phyloP scores from a whole-genome alignment of 1,140 invertebrate species.

The Ostrea denselamellosa region DNA sequence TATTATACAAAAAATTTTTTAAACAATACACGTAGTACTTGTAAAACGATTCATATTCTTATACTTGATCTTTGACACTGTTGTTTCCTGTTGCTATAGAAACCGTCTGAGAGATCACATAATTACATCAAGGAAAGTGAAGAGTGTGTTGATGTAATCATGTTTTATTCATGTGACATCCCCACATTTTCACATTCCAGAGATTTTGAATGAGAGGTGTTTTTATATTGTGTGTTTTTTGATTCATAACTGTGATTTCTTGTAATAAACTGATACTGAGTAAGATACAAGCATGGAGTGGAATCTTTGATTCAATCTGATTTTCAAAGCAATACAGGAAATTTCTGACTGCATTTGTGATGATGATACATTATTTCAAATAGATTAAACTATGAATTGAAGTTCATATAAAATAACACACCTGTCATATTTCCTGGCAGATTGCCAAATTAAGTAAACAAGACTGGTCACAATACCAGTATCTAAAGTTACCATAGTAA shows the following conservation, averaged over 20 bases:
- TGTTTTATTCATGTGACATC: background rate
- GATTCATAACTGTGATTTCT: background rate
- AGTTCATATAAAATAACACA: background rate
- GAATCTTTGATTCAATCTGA: too few relatives aligned
- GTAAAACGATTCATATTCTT: background rate
- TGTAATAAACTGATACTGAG: background rate
- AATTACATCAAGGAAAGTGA: background rate
- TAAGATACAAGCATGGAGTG: too few relatives aligned
- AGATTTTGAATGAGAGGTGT: background rate
- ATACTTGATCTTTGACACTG: background rate
- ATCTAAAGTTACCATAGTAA: background rate
- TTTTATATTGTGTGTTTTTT: background rate
- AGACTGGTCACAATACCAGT: background rate
- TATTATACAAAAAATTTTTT: slow-evolving; percentile 5
- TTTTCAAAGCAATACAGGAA: too few relatives aligned
- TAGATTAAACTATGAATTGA: too few relatives aligned
- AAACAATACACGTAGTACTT: background rate
- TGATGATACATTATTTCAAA: too few relatives aligned
- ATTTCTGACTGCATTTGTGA: too few relatives aligned
- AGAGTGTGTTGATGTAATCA: background rate
- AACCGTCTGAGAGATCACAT: background rate
- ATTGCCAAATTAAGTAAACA: background rate
- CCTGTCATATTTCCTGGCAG: background rate
- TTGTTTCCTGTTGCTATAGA: background rate
- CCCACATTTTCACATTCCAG: background rate